Evolutionary conservation across 2,113 vertebrate species (phyloP), one percentile per base, ranked within the genome.

Genomic region (Proteles cristata): DNA sequence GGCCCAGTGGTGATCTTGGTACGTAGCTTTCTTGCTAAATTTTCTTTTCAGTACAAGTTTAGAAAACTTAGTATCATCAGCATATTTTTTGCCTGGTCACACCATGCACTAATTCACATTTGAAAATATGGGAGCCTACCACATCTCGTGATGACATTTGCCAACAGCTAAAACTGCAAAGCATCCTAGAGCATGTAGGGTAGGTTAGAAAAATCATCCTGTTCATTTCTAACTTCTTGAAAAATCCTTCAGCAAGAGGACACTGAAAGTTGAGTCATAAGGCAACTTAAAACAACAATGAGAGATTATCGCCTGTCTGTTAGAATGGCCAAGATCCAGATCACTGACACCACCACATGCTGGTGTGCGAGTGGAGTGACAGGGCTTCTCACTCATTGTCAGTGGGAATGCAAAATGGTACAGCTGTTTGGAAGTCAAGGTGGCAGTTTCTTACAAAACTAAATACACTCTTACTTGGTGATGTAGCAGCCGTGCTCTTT

Each of bases 1-100:
- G 61, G 80, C 58, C 39, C 53, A 97, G 93, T 91, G 82, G 23
- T 96, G 81, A 50, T 92, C 90, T 91, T 87, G 89, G 92, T 95
- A 80, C 5, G 8, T 69, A 92, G 11, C 43, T n/a, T 88, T 50
- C 61, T 96, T 97, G 91, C 28, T 92, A 89, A 98, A 96, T 9
- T 35, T 90, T 88, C 86, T 76, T 96, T 97, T 92, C 7, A 69
- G 14, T 83, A 81, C 77, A 83, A 96, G 88, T 43, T 94, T 48
- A 86, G 39, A 61, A 96, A 68, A 79, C 94, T 91, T 92, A 93
- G 93, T 91, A 55, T 92, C 68, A 94, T 94, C 65, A 95, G 2
- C 80, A 15, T 58, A 33, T 77, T 90, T 94, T 82, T 35, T 87
- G 5, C 58, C 25, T 35, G 9, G 3, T 69, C 74, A 35, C 23